Percentiles rank a stretch among this genome's conserved stretches.
Evolutionary conservation across 2,113 vertebrate genomes (phyloP).

Genomic region (Cheilinus undulatus): DNA sequence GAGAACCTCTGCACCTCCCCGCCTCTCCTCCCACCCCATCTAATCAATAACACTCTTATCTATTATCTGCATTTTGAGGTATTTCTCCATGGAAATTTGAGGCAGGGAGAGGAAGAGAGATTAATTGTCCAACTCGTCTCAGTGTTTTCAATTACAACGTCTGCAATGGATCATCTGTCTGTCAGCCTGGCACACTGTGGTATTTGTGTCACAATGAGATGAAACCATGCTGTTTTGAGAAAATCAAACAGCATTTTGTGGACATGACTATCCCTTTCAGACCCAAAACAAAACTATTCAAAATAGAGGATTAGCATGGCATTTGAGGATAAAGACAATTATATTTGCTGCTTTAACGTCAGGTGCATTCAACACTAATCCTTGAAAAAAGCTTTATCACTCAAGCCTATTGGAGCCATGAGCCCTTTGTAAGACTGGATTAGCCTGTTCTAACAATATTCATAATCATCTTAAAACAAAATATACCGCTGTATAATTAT

Average conservation of each 20-base stretch:
- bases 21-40: constrained; percentile 64
- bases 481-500: constrained; percentile 34
- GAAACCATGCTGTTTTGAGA: constrained; percentile 44
- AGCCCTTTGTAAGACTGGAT: constrained; percentile 60
- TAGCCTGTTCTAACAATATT: constrained; percentile 50
- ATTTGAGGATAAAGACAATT: constrained; percentile 54
- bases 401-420: constrained; percentile 49
- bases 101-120: constrained; percentile 54
- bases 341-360: constrained; percentile 44
- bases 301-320: constrained; percentile 36
- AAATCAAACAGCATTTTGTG: constrained; percentile 47
- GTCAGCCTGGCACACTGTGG: constrained; percentile 52
- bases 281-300: constrained; percentile 46
- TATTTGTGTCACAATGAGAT: constrained; percentile 65
- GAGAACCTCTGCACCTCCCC: constrained; percentile 74
- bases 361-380: constrained; percentile 61
- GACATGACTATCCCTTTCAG: constrained; percentile 27
- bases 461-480: constrained; percentile 55
- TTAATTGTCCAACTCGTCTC: constrained; percentile 67
- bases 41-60: constrained; percentile 77
- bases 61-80: constrained; percentile 71
- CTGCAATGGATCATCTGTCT: constrained; percentile 72
- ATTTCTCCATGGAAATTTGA: constrained; percentile 69
- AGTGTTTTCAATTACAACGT: constrained; percentile 75
- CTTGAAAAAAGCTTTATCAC: constrained; percentile 42